Evolutionary conservation across 2,113 vertebrate species (phyloP), one percentile per base, ranked within the genome.

Genomic region (Penelope pileata): DNA sequence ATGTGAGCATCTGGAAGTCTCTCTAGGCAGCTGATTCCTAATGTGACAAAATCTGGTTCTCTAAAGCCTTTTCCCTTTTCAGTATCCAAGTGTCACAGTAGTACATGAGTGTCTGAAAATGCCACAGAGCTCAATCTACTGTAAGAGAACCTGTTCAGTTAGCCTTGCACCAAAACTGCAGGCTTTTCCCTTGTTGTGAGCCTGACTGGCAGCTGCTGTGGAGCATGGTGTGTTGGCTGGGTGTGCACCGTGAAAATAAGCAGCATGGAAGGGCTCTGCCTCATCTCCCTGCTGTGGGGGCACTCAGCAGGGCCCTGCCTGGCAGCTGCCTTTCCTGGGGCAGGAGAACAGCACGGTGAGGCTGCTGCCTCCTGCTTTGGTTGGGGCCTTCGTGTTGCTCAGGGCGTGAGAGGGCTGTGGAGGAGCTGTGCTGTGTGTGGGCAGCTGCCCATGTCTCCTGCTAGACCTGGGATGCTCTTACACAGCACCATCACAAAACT

Each of bases 21-120:
- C 48, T 30, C n/a, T 1, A 1, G 47, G 47, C 36, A 72, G 48
- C 0, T 13, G 14, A 0, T 9, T 77, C 90, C 30, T 50, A 62
- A 26, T 42, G 10, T 17, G 50, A 47, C 38, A 59, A 53, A 10
- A 24, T 72, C 18, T 56, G 22, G 2, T 73, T 40, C 63, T 77
- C 22, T 27, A 3, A 51, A 56, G 1, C 3, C 12, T 12, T 38
- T 9, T 47, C 15, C 15, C 12, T 6, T 7, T 4, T 10, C 5
- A 0, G 12, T 1, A 9, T 12, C 27, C 6, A 0, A 1, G 26
- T 3, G 1, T 18, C 51, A 5, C 48, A 30, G 62, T 0, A 1
- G 6, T 1, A 4, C 38, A 3, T 2, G 2, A 24, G n/a, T 3
- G 19, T 6, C 72, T 50, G 5, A 24, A 45, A 66, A 10, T 30